phyloP scores from a whole-genome alignment of 2,797 vertebrate species.

The Coilia nasus region DNA sequence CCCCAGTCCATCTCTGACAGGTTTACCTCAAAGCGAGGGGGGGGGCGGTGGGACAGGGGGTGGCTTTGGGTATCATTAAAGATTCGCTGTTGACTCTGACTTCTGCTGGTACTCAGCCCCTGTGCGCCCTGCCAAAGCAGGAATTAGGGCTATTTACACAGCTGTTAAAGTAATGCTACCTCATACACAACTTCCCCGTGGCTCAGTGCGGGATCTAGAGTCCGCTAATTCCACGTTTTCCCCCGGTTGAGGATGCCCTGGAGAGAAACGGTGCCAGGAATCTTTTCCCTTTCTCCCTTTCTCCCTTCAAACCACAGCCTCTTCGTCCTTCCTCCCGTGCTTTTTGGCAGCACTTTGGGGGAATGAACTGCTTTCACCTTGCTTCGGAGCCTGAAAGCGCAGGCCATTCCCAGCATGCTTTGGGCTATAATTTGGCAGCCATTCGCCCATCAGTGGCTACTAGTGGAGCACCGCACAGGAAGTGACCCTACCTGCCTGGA shows the following conservation, averaged over 20 bases:
- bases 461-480: not conserved
- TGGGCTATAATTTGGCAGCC: not conserved
- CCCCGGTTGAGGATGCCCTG: constrained; percentile 51
- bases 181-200: constrained; percentile 61
- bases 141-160: constrained; percentile 73
- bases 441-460: not conserved
- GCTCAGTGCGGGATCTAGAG: constrained; percentile 50
- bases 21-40: constrained; percentile 49
- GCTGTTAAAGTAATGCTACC: constrained; percentile 74
- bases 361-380: constrained; percentile 9
- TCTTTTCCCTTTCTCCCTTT: constrained; percentile 36
- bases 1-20: constrained; percentile 40
- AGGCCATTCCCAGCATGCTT: not conserved
- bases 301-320: not conserved
- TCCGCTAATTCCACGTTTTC: constrained; percentile 51
- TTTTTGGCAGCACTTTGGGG: constrained; percentile 30
- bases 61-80: constrained; percentile 64
- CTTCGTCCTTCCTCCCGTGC: constrained; percentile 31
- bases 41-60: too few species aligned
- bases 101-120: constrained; percentile 52
- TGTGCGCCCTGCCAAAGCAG: constrained; percentile 60
- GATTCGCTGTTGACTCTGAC: constrained; percentile 56
- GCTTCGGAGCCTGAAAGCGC: not conserved
- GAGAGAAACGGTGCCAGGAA: constrained; percentile 44
- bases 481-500: not conserved